Evolutionary conservation across 2,888 invertebrate genomes (phyloP).

Genomic region (Tholera decimalis): DNA sequence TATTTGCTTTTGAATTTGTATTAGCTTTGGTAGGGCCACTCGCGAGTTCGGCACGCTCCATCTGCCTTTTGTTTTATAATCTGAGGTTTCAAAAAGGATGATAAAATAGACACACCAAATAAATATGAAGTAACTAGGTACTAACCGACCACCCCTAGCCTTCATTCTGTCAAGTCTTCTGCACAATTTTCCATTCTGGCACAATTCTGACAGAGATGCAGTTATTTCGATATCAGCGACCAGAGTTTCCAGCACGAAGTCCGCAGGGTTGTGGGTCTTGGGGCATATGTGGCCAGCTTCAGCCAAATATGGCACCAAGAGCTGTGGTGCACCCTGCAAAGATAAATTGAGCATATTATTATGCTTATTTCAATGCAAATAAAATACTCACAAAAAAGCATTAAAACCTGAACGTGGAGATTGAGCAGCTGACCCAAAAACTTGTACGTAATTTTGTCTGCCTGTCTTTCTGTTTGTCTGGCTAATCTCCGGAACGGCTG

Average conservation of each 20-base stretch:
- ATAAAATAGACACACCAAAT: neutral
- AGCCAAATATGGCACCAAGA: constrained; percentile 93
- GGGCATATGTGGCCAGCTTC: constrained; percentile 93
- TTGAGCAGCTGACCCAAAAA: neutral
- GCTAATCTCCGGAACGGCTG: too few relatives aligned
- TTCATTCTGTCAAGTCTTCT: constrained; percentile 81
- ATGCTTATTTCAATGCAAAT: neutral
- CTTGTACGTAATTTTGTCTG: neutral
- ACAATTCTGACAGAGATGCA: constrained; percentile 83
- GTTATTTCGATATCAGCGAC: constrained; percentile 74
- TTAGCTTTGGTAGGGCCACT: too few relatives aligned
- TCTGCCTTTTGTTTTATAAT: too few relatives aligned
- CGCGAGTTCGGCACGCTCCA: too few relatives aligned
- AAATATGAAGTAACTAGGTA: neutral
- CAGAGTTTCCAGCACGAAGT: constrained; percentile 91
- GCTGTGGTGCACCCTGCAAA: constrained; percentile 93
- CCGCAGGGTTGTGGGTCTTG: constrained; percentile 95
- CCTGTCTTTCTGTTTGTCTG: too few relatives aligned
- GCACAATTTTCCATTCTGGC: constrained; percentile 85
- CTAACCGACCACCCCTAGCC: constrained; percentile 81
- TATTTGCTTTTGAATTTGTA: too few relatives aligned
- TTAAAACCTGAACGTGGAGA: neutral
- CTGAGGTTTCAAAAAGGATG: too few relatives aligned
- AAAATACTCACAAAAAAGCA: neutral
- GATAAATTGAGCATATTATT: neutral